A percentile compares a stretch with the other conserved stretches of the same genome.
Conservation (phyloP, 2,797 vertebrate species). For the Ceyx erithaca region DNA sequence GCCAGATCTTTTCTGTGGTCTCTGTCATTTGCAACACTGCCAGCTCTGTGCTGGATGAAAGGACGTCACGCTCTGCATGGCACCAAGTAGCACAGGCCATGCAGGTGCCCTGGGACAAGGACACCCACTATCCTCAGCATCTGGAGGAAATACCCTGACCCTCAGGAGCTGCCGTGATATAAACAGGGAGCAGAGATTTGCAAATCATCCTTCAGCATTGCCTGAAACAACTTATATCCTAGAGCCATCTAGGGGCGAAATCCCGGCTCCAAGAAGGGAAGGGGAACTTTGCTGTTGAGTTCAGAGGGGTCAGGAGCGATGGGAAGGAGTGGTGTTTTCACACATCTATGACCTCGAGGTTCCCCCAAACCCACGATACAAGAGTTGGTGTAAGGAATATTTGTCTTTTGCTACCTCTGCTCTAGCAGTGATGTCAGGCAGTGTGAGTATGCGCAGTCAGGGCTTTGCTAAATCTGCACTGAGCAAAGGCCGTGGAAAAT, state of each 20-base stretch:
- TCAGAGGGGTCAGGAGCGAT: background rate
- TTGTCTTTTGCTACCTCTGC: background rate
- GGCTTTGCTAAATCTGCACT: background rate
- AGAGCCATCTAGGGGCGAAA: constrained; percentile 71
- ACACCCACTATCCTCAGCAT: rapidly evolving
- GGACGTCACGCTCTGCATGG: rapidly evolving
- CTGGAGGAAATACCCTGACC: background rate
- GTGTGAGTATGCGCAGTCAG: background rate
- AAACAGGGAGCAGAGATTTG: background rate
- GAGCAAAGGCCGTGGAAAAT: background rate
- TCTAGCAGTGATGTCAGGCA: rapidly evolving
- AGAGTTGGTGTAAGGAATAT: rapidly evolving
- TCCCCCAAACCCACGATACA: background rate
- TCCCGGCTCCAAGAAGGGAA: background rate
- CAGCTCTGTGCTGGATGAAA: rapidly evolving
- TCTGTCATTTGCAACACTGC: rapidly evolving
- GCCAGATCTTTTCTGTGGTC: background rate
- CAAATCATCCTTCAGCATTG: constrained; percentile 1
- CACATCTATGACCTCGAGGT: rapidly evolving
- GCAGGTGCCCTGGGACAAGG: background rate
- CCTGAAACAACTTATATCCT: constrained; percentile 67
- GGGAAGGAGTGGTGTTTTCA: background rate
- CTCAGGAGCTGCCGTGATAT: background rate
- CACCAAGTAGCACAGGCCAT: background rate
- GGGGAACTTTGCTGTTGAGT: background rate